Evolutionary conservation across 2,797 vertebrate genomes (phyloP).

Genomic region (Ctenosaura bakeri): DNA sequence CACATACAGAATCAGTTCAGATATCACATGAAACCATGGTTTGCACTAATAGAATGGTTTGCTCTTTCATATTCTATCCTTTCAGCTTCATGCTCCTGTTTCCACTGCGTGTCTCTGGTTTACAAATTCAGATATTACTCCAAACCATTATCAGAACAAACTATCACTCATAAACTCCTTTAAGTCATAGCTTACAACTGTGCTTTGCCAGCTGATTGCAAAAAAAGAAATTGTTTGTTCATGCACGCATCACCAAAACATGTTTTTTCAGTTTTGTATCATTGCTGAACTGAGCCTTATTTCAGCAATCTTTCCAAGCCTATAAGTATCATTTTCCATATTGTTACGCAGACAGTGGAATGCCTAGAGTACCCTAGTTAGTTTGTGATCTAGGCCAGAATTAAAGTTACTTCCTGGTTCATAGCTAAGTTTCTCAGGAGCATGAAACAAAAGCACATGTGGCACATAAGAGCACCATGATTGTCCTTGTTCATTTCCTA

Average conservation of each 20-base stretch:
- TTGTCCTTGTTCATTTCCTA: not conserved
- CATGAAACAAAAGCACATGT: not conserved
- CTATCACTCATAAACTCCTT: not conserved
- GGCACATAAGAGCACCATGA: not conserved
- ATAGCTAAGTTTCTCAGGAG: not conserved
- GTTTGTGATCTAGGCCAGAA: not conserved
- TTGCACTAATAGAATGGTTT: not conserved
- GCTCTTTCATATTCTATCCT: not conserved
- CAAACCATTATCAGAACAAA: not conserved
- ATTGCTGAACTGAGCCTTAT: not conserved
- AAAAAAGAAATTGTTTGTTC: not conserved
- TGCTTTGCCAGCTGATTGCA: not conserved
- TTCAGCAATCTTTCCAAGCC: not conserved
- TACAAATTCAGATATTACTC: not conserved
- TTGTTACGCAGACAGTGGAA: too few species aligned
- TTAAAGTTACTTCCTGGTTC: not conserved
- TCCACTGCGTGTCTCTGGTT: not conserved
- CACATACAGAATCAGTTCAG: not conserved
- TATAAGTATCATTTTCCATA: not conserved
- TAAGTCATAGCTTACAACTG: not conserved
- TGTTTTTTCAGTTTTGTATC: too few species aligned
- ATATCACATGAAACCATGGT: not conserved
- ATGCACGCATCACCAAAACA: not conserved
- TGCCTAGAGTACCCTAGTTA: not conserved
- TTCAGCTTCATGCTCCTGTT: not conserved